phyloP scores from a whole-genome alignment of 2,797 vertebrate species.

The Erethizon dorsatum region DNA sequence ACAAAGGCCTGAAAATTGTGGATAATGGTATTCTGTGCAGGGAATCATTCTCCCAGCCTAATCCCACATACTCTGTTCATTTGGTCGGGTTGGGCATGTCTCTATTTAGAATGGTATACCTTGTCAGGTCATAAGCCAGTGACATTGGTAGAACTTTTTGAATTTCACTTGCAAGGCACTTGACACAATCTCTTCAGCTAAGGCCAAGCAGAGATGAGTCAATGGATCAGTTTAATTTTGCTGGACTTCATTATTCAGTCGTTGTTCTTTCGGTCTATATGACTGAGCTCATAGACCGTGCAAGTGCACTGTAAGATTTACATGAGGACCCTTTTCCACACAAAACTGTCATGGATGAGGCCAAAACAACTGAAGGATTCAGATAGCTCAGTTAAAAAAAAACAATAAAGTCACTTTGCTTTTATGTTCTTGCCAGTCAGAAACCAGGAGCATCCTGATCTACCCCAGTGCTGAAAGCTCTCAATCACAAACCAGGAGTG shows the following conservation, averaged over 20 bases:
- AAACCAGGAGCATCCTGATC: neutral
- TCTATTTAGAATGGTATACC: neutral
- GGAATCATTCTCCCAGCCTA: slow-evolving; percentile 77
- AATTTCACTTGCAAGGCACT: neutral
- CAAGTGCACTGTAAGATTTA: neutral
- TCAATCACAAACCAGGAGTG: neutral
- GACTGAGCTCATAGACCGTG: neutral
- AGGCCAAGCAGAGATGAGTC: neutral
- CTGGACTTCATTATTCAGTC: neutral
- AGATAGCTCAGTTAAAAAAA: neutral
- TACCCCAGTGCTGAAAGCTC: neutral
- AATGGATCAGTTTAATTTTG: neutral
- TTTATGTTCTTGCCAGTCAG: neutral
- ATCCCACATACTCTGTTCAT: slow-evolving; percentile 72
- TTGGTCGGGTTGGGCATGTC: neutral
- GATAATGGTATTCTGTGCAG: slow-evolving; percentile 86
- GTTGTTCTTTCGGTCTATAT: neutral
- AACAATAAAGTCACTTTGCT: neutral
- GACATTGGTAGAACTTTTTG: neutral
- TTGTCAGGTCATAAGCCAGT: neutral
- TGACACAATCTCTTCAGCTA: neutral
- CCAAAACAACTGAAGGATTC: neutral
- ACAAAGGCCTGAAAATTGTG: slow-evolving; percentile 85
- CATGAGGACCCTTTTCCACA: too few relatives aligned
- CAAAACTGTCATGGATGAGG: neutral